phyloP scores from a whole-genome alignment of 2,113 vertebrate species.

The Rattus norvegicus region DNA sequence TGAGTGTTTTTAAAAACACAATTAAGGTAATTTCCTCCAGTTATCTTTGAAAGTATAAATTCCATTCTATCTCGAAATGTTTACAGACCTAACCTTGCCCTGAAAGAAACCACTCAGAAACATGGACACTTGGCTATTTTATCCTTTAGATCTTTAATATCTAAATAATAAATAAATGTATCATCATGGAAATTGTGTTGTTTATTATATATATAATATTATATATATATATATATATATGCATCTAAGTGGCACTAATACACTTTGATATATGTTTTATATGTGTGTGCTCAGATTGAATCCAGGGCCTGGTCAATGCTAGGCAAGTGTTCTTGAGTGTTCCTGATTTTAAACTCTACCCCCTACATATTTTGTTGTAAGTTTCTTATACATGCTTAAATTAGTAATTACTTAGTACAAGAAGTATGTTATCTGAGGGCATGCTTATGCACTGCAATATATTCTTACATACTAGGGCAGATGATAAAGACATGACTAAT shows the following conservation, averaged over 20 bases:
- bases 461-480: not conserved
- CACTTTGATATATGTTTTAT: not conserved
- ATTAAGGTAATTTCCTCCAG: not conserved
- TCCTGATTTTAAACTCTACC: not conserved
- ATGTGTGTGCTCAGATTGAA: not conserved
- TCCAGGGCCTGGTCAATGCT: not conserved
- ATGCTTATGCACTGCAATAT: not conserved
- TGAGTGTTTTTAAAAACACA: not conserved
- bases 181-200: not conserved
- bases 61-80: not conserved
- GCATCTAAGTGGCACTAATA: not conserved
- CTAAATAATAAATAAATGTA: not conserved
- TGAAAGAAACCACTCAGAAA: constrained; percentile 31
- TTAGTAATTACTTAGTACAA: not conserved
- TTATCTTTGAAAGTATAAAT: not conserved
- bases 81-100: not conserved
- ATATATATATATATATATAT: not conserved
- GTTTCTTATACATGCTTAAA: not conserved
- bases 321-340: not conserved
- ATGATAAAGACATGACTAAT: not conserved
- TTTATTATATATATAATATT: no score
- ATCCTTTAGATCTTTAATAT: not conserved
- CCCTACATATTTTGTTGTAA: not conserved
- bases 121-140: not conserved
- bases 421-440: not conserved